phyloP scores from a whole-genome alignment of 2,113 vertebrate genomes.

The Phalacrocorax pelagicus region DNA sequence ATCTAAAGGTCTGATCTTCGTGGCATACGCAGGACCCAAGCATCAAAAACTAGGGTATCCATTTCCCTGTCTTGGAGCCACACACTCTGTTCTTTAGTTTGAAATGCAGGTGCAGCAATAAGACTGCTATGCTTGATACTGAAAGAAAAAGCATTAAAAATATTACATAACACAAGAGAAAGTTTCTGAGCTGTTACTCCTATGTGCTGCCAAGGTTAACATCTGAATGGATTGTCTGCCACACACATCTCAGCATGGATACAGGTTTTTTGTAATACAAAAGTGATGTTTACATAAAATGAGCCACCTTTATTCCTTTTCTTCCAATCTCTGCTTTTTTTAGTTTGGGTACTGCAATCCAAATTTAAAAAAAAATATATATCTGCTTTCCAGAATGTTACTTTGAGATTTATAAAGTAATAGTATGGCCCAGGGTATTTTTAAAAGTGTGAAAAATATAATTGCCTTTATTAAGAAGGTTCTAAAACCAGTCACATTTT shows the following conservation, averaged over 20 bases:
- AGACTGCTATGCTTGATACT: not conserved
- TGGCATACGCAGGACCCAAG: not conserved
- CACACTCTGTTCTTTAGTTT: not conserved
- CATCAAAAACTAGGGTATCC: not conserved
- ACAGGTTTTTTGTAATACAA: not conserved
- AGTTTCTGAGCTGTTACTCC: not conserved
- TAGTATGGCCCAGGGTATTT: not conserved
- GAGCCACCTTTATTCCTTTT: not conserved
- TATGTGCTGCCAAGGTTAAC: not conserved
- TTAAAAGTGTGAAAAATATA: not conserved
- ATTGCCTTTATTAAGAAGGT: not conserved
- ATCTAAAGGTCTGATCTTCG: not conserved
- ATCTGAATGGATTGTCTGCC: not conserved
- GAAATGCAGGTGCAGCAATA: not conserved
- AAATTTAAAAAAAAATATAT: not conserved
- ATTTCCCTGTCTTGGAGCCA: not conserved
- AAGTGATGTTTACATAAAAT: not conserved
- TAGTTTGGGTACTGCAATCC: not conserved
- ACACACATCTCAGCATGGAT: not conserved
- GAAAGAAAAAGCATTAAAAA: not conserved
- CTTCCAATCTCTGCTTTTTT: not conserved
- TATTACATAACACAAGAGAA: not conserved
- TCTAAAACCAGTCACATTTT: not conserved
- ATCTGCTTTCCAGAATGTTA: not conserved
- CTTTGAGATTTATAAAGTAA: not conserved